A percentile compares a stretch with the other conserved stretches of the same genome.
Conservation (phyloP, 2,113 vertebrate genomes). For the Illadopsis cleaveri region DNA sequence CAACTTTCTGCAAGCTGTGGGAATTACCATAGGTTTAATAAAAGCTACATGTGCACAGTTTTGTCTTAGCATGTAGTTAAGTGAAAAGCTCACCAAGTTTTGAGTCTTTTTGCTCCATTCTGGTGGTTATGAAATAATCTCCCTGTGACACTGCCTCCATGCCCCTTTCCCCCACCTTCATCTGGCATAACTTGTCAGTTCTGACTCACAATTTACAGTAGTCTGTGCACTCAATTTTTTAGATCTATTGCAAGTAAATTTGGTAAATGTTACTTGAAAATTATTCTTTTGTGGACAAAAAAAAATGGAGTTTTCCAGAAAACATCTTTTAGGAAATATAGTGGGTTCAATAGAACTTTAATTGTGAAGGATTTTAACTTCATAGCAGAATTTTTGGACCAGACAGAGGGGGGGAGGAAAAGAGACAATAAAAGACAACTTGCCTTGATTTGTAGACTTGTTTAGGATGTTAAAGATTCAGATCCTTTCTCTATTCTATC, state of each 20-base stretch:
- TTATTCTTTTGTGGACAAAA: background rate
- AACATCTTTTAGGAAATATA: background rate
- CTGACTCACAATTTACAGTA: background rate
- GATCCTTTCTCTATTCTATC: background rate
- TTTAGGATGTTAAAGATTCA: background rate
- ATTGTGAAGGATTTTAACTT: background rate
- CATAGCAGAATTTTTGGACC: background rate
- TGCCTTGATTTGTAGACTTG: background rate
- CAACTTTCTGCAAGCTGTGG: background rate
- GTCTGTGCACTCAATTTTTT: background rate
- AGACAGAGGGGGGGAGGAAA: accelerated
- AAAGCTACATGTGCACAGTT: background rate
- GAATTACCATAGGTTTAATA: background rate
- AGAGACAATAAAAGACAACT: background rate
- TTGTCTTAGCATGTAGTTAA: background rate
- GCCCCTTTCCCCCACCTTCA: background rate
- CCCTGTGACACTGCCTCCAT: background rate
- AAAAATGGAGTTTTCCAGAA: background rate
- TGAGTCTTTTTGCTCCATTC: background rate
- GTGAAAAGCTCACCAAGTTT: background rate
- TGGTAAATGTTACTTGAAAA: background rate
- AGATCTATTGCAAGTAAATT: background rate
- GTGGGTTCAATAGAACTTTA: background rate
- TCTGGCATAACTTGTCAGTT: background rate
- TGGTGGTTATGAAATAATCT: background rate